Conservation (phyloP, 1,140 invertebrate genomes). For the Neelides sp. region DNA sequence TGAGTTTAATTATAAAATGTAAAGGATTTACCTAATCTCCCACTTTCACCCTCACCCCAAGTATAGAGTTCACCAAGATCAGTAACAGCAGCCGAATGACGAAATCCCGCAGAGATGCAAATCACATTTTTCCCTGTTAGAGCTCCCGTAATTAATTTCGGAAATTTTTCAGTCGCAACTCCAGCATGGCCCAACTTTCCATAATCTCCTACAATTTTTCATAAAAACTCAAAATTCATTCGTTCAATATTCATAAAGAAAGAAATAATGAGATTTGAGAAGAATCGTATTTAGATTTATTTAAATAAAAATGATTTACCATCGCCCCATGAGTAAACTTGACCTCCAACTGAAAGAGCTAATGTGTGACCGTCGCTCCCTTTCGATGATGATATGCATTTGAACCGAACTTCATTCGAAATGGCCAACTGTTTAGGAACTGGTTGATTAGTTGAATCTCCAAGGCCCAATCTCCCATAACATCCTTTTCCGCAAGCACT, state of each 20-base stretch:
- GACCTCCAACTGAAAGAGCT: conserved; percentile 45
- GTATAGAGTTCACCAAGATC: conserved; percentile 44
- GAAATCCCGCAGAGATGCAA: conserved; percentile 49
- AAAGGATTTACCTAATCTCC: conserved; percentile 41
- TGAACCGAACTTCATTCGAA: conserved; percentile 35
- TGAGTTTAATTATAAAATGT: conserved; percentile 1
- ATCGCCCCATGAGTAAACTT: conserved; percentile 52
- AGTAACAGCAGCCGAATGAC: conserved; percentile 47
- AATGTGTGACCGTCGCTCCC: conserved; percentile 50
- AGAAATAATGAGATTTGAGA: not conserved
- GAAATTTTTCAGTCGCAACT: conserved; percentile 45
- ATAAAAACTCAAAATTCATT: conserved; percentile 38
- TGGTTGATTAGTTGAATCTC: conserved; percentile 45
- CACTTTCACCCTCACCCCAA: conserved; percentile 53
- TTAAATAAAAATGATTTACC: conserved; percentile 35
- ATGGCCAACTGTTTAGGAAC: conserved; percentile 41
- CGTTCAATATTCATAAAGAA: not conserved
- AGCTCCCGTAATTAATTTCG: conserved; percentile 40
- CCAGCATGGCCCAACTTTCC: conserved; percentile 44
- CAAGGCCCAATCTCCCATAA: conserved; percentile 42
- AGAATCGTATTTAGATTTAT: not conserved
- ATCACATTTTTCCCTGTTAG: conserved; percentile 41
- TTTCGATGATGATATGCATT: conserved; percentile 44
- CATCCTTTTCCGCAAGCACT: conserved; percentile 49
- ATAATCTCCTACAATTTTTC: conserved; percentile 43